These are phyloP conservation scores for Acheta domesticus DNA, from an alignment of 2,888 invertebrate genomes.

Conservation along the genomic window DNA sequence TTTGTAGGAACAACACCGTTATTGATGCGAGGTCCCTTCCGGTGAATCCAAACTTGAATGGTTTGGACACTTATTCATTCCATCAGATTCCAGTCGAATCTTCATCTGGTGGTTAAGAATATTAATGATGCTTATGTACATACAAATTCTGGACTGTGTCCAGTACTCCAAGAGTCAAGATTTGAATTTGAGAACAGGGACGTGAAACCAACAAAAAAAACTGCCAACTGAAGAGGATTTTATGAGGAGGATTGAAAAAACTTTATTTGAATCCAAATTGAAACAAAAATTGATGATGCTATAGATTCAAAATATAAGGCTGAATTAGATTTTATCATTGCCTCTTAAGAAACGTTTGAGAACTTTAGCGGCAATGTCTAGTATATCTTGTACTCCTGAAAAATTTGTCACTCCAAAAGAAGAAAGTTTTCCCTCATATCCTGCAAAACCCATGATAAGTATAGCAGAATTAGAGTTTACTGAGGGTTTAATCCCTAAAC, in stretches of 20 bases:
- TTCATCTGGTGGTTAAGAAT: neutral
- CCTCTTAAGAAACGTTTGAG: neutral
- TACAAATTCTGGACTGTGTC: neutral
- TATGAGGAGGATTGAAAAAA: neutral
- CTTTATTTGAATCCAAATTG: conserved; percentile 1
- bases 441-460: conserved; percentile 47
- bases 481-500: neutral
- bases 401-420: neutral
- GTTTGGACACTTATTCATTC: neutral
- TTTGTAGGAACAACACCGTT: neutral
- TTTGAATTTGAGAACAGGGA: neutral
- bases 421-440: conserved; percentile 43
- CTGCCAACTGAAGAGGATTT: neutral
- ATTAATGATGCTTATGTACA: neutral
- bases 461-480: conserved; percentile 44
- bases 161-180: neutral
- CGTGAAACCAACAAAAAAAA: neutral
- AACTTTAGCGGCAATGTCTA: neutral
- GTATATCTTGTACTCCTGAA: too few species aligned
- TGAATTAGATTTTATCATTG: conserved; percentile 11
- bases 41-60: neutral
- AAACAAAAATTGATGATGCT: neutral
- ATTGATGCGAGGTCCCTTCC: neutral
- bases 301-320: neutral
- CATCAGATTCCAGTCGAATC: neutral